Evolutionary conservation across 2,888 invertebrate genomes (phyloP).

Genomic region (Sisyra terminalis): DNA sequence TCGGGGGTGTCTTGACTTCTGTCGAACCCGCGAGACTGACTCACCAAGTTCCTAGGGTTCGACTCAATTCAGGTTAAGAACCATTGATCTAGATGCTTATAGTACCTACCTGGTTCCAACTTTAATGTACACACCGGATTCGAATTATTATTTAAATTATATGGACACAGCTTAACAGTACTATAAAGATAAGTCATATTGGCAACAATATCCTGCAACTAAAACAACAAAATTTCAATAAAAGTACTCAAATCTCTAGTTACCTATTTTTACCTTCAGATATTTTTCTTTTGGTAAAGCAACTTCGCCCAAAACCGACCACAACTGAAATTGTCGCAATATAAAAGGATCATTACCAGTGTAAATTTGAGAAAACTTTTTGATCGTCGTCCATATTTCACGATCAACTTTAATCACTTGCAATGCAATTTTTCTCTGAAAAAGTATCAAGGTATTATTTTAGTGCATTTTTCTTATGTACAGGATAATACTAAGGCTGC

Average conservation of each 20-base stretch:
- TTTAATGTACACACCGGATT: background rate
- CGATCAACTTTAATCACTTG: too few relatives aligned
- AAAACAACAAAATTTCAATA: background rate
- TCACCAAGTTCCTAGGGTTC: too few relatives aligned
- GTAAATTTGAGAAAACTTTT: background rate
- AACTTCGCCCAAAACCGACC: background rate
- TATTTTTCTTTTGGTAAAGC: slow-evolving; percentile 1
- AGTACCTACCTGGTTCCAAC: slow-evolving; percentile 1
- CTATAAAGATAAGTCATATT: background rate
- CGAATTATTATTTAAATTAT: background rate
- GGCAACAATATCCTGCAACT: background rate
- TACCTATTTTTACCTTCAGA: background rate
- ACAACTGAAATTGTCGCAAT: background rate
- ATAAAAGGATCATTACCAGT: background rate
- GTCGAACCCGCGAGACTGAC: too few relatives aligned
- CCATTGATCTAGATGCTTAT: too few relatives aligned
- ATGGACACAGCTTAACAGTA: background rate
- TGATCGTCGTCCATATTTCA: too few relatives aligned
- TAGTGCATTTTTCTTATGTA: too few relatives aligned
- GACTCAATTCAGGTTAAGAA: too few relatives aligned
- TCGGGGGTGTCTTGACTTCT: too few relatives aligned
- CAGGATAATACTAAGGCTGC: background rate
- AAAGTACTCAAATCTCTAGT: too few relatives aligned
- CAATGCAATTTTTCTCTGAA: too few relatives aligned
- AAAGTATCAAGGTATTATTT: too few relatives aligned